These are phyloP conservation scores for Galaxias olidus DNA, from an alignment of 2,797 vertebrate species.

Conservation along the genomic window DNA sequence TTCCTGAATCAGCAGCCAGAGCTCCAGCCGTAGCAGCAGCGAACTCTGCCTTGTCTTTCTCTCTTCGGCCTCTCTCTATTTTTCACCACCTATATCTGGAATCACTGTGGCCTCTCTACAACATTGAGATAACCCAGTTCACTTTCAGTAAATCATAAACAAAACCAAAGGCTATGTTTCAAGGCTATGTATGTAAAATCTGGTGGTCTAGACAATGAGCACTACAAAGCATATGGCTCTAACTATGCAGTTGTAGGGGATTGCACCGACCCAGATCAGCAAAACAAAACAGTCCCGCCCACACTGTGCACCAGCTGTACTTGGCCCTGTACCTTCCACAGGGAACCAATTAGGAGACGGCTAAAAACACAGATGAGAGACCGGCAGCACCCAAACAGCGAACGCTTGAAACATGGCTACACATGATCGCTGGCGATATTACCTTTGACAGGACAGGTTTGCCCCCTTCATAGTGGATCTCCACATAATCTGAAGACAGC, in stretches of 20 bases:
- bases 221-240: constrained; percentile 6
- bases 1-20: constrained; percentile 73
- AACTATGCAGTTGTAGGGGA: neutral
- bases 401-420: neutral
- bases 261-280: constrained; percentile 13
- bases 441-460: constrained; percentile 92
- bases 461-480: constrained; percentile 92
- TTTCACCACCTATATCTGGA: neutral
- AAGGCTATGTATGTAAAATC: neutral
- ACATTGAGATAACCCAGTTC: no score
- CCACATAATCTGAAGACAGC: constrained; percentile 93
- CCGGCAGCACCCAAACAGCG: neutral
- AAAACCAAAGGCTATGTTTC: neutral
- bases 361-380: neutral
- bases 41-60: constrained; percentile 1
- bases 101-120: no score
- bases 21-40: constrained; percentile 36
- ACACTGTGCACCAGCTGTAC: constrained; percentile 4
- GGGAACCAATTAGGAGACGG: constrained; percentile 18
- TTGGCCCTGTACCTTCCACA: constrained; percentile 5
- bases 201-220: neutral
- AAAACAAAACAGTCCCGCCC: constrained; percentile 3
- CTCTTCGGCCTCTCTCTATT: neutral
- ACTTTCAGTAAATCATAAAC: neutral
- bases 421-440: constrained; percentile 43